phyloP scores from a whole-genome alignment of 2,888 invertebrate species.

The Ectropis crepuscularia region DNA sequence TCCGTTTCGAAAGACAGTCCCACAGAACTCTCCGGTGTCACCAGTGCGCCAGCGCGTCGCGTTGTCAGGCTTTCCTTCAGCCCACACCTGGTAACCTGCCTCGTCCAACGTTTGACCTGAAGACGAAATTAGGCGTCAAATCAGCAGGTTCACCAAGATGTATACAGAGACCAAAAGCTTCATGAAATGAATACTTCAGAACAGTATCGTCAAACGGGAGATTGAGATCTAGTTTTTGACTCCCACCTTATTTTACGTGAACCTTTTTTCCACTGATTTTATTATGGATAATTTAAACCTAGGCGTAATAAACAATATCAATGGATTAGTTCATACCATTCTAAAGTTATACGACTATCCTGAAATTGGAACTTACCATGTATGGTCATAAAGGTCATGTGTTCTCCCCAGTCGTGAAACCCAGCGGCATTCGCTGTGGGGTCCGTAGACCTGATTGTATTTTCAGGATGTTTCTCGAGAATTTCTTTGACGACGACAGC shows the following conservation, averaged over 20 bases:
- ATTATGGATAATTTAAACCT: too few species aligned
- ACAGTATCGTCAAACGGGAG: too few species aligned
- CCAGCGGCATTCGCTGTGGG: conserved; percentile 45
- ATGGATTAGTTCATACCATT: too few species aligned
- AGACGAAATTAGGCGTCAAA: conserved; percentile 10
- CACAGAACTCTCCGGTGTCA: conserved; percentile 50
- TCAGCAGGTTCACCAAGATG: conserved; percentile 4
- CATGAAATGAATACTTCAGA: too few species aligned
- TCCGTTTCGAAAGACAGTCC: conserved; percentile 45
- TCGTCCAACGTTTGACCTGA: conserved; percentile 50
- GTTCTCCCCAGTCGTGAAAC: conserved; percentile 50
- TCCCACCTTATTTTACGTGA: too few species aligned
- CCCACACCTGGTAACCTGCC: conserved; percentile 55
- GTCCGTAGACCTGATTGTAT: conserved; percentile 33
- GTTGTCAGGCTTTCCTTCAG: conserved; percentile 49
- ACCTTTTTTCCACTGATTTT: too few species aligned
- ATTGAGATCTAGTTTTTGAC: too few species aligned
- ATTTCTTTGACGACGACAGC: conserved; percentile 46
- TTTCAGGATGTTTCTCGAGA: conserved; percentile 37
- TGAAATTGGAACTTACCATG: conserved; percentile 53
- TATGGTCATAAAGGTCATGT: conserved; percentile 52
- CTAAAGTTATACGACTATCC: too few species aligned
- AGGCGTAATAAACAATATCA: too few species aligned
- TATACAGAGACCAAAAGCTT: too few species aligned
- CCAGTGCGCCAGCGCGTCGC: conserved; percentile 1